Evolutionary conservation across 2,113 vertebrate species (phyloP), one percentile per base, ranked within the genome.

Genomic region (Coracopsis vasa): DNA sequence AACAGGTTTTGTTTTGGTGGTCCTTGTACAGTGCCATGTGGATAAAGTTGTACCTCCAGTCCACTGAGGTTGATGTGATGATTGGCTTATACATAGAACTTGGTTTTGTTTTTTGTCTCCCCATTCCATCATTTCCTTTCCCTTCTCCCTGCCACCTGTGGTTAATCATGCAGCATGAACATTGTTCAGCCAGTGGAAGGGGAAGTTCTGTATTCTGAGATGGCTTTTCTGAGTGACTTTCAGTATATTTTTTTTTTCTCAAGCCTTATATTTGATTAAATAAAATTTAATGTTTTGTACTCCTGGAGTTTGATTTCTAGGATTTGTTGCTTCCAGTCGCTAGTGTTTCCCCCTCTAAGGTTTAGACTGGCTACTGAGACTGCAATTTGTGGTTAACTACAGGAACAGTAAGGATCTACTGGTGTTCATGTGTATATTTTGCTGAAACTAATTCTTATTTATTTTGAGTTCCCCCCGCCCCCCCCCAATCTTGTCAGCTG

Each of bases 271-370:
- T 86, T 95, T 91, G 41, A 65, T 92, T 91, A 84, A 96, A 97
- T 97, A 95, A 96, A 96, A 93, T 33, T 13, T 78, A 86, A 56
- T 92, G 8, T 96, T 93, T 96, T 94, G 31, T 95, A 95, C 12
- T 88, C 18, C 9, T 92, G 69, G 80, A 72, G 77, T 83, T 72
- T 69, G 47, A 24, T 78, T 86, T 61, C 54, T 81, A 41, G 58
- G 28, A 53, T 71, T 33, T 81, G 3, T 88, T 95, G 33, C 13
- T 90, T 88, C 9, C 6, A 29, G 7, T 86, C 24, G 50, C 23
- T 65, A 29, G 4, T 45, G 17, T 67, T 90, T 92, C 3, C 4
- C 3, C 47, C 19, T 81, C 1, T 3, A 17, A 77, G 33, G 16
- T 56, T 91, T 78, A 20, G 28, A 41, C 19, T 86, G 10, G 24